These are phyloP conservation scores for Papilio polytes DNA, from an alignment of 1,140 invertebrate genomes.

Conservation along the genomic window DNA sequence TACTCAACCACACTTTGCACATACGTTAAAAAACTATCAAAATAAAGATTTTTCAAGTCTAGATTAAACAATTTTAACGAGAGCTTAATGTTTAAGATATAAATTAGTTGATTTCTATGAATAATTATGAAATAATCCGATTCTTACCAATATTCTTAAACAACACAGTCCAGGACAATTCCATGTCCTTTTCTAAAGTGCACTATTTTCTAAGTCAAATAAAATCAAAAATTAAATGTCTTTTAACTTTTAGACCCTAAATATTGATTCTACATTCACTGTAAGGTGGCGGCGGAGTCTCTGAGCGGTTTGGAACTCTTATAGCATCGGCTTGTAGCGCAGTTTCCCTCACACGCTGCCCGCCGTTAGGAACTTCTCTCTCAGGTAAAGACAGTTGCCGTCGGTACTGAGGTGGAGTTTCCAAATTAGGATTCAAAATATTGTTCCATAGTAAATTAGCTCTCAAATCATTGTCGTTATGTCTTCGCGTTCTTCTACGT, in stretches of 20 bases:
- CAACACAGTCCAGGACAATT: neutral
- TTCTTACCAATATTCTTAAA: neutral
- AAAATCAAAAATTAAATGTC: neutral
- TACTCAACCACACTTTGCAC: neutral
- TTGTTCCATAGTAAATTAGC: conserved; percentile 72
- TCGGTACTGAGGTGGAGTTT: conserved; percentile 71
- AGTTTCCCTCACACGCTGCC: conserved; percentile 47
- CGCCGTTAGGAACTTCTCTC: conserved; percentile 50
- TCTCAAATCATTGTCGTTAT: conserved; percentile 67
- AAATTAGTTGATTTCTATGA: neutral
- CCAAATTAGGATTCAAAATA: conserved; percentile 66
- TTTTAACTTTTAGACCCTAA: conserved; percentile 24
- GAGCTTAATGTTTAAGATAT: neutral
- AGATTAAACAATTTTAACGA: neutral
- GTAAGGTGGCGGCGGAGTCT: conserved; percentile 80
- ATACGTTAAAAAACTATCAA: too few relatives aligned
- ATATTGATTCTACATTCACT: conserved; percentile 63
- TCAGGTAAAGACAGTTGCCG: conserved; percentile 67
- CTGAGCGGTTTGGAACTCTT: conserved; percentile 52
- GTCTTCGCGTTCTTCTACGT: conserved; percentile 54
- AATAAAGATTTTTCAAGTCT: too few relatives aligned
- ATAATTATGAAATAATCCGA: neutral
- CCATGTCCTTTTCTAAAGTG: too few relatives aligned
- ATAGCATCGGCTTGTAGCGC: conserved; percentile 59
- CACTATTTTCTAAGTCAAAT: too few relatives aligned